Conservation (phyloP, 2,888 invertebrate species). For the Epinotia bilunana region DNA sequence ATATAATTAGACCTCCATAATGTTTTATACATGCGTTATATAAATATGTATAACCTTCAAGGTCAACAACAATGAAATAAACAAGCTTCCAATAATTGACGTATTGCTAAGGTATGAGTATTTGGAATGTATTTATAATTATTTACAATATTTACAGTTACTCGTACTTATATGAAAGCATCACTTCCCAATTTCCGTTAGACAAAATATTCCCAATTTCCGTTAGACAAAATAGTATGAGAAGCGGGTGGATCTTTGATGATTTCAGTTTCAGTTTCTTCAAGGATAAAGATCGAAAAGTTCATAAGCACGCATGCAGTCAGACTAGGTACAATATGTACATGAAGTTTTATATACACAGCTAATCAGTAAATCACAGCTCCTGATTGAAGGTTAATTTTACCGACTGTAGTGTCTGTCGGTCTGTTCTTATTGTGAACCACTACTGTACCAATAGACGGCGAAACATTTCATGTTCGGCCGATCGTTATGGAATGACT, state of each 20-base stretch:
- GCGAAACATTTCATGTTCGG: neutral
- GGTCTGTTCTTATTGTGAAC: slow-evolving; percentile 41
- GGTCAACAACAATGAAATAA: slow-evolving; percentile 40
- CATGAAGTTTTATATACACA: slow-evolving; percentile 62
- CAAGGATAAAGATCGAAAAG: neutral
- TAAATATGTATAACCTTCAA: slow-evolving; percentile 27
- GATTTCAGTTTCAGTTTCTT: neutral
- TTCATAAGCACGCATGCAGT: slow-evolving; percentile 13
- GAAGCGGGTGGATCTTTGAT: neutral
- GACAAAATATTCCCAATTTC: slow-evolving; percentile 55
- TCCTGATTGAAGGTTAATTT: slow-evolving; percentile 69
- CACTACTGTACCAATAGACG: slow-evolving; percentile 27
- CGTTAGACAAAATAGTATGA: slow-evolving; percentile 13
- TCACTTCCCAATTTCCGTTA: slow-evolving; percentile 59
- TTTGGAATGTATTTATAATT: slow-evolving; percentile 48
- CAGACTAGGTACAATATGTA: slow-evolving; percentile 50
- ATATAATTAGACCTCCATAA: slow-evolving; percentile 40
- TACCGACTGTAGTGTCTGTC: slow-evolving; percentile 45
- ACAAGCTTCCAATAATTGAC: slow-evolving; percentile 41
- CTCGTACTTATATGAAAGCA: slow-evolving; percentile 57
- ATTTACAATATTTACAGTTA: slow-evolving; percentile 51
- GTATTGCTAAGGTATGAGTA: slow-evolving; percentile 47
- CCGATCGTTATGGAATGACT: neutral
- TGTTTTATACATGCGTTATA: slow-evolving; percentile 22
- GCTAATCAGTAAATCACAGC: slow-evolving; percentile 80